Conservation (phyloP, 2,888 invertebrate species). For the Neoitamus cyanurus region DNA sequence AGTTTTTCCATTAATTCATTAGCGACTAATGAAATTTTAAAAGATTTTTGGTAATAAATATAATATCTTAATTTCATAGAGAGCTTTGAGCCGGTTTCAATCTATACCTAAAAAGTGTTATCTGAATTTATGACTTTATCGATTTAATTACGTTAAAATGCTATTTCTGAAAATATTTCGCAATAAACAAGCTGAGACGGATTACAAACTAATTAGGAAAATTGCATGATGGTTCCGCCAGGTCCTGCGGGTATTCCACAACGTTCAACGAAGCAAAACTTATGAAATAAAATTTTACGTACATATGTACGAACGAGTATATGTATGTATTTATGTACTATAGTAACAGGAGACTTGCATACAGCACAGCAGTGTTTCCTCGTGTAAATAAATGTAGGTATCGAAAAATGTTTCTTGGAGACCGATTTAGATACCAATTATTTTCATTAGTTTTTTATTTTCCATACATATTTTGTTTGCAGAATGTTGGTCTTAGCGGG, state of each 20-base stretch:
- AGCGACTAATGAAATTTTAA: neutral
- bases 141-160: neutral
- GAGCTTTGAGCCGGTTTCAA: neutral
- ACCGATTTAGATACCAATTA: no score
- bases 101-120: neutral
- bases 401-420: no score
- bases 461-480: no score
- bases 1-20: neutral
- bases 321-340: no score
- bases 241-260: neutral
- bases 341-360: no score
- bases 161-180: neutral
- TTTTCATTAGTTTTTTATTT: no score
- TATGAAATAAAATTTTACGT: neutral
- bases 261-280: neutral
- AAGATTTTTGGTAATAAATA: neutral
- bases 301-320: no score
- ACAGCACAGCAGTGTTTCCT: no score
- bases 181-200: neutral
- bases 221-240: neutral
- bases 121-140: neutral
- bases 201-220: neutral
- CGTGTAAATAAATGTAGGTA: no score
- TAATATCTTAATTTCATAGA: neutral
- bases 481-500: no score